phyloP scores from a whole-genome alignment of 2,888 invertebrate species.

The Proisotoma minuta region DNA sequence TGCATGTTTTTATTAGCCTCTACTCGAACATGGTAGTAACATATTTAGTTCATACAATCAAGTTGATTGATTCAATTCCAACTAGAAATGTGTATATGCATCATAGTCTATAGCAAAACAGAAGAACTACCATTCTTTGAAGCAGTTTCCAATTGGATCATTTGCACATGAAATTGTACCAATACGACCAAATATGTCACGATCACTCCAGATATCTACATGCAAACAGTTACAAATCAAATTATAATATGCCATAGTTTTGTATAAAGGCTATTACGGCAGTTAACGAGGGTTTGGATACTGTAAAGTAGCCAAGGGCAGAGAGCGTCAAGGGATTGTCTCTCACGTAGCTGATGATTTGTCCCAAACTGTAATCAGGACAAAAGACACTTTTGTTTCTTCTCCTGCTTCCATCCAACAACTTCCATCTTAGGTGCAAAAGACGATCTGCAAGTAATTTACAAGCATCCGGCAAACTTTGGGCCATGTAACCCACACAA shows the following conservation, averaged over 20 bases:
- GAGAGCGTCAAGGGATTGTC: conserved; percentile 26
- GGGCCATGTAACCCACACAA: conserved; percentile 23
- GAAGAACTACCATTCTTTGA: too few species aligned
- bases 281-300: conserved; percentile 26
- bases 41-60: too few species aligned
- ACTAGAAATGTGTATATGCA: too few species aligned
- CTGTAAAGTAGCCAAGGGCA: conserved; percentile 27
- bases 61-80: too few species aligned
- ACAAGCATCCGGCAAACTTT: conserved; percentile 10
- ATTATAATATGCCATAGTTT: too few species aligned
- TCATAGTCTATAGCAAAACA: too few species aligned
- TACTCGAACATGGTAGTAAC: too few species aligned
- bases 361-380: conserved; percentile 13
- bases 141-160: too few species aligned
- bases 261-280: too few species aligned
- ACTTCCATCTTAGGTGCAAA: conserved; percentile 11
- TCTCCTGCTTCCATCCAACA: not conserved
- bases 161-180: conserved; percentile 25
- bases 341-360: conserved; percentile 24
- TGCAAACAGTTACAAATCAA: too few species aligned
- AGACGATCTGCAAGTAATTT: conserved; percentile 10
- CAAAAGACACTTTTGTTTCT: not conserved
- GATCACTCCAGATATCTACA: conserved; percentile 29
- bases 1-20: too few species aligned
- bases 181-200: conserved; percentile 32